Evolutionary conservation across 2,797 vertebrate genomes (phyloP), one percentile per base, ranked within the genome.

Genomic region (Siniperca undulata): DNA sequence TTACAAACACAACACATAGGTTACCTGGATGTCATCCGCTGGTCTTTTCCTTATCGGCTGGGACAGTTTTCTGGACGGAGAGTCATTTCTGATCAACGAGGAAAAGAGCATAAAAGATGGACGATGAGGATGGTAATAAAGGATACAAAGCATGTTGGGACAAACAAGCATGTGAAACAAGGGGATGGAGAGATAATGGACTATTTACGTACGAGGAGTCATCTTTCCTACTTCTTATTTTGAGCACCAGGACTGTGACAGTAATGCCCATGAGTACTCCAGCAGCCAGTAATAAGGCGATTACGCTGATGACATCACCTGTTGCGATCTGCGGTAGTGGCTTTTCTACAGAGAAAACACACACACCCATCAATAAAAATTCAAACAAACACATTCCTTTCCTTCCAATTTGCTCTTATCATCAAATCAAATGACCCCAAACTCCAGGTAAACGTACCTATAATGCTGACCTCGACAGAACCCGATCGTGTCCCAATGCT

Each of bases 381-480:
- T 42, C 8, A 61, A n/a, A 72, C 27, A 53, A 10, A 70, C 38
- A 71, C 5, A 2, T 24, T 42, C 7, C 14, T 30, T 5, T 67
- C 11, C 46, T n/a, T 38, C 30, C 12, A 22, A 16, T 36, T 38
- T 52, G 30, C 34, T 53, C 7, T n/a, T 11, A 24, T 40, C 13
- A 53, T 38, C 20, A 48, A 44, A 52, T 50, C 50, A 27, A 27
- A 22, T 44, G 19, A 74, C 24, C 1, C 4, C 10, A 20, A 1
- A 22, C 20, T 20, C 30, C 11, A 24, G 53, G 52, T 19, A 70
- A 71, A 30, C 95, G 80, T 97, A 99, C 98, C 98, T 96, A 97
- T 97, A 74, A 99, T 92, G 89, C 97, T 98, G 93, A 99, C 96
- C 62, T 98, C 98, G 90, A 98, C 96, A 69, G 96, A 95, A 70